These are phyloP conservation scores for Holacanthella duospinosa DNA, from an alignment of 2,888 invertebrate genomes.

Conservation along the genomic window DNA sequence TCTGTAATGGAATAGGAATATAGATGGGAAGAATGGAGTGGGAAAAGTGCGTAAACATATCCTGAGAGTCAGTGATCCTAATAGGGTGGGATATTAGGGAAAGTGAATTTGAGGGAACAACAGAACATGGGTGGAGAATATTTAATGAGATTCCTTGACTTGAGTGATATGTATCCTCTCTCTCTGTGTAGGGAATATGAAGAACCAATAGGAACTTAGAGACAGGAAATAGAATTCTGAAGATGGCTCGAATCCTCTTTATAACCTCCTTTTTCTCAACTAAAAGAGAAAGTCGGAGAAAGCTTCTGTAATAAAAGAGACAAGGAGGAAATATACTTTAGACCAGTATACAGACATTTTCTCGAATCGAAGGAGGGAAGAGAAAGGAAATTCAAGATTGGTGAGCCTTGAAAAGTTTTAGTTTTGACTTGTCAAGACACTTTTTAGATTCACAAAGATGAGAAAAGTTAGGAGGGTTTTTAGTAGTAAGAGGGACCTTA, in stretches of 20 bases:
- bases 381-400: conserved; percentile 3
- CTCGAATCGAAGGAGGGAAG: not conserved
- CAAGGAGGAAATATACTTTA: not conserved
- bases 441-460: conserved; percentile 4
- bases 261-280: not conserved
- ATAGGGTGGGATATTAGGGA: too few species aligned
- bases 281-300: not conserved
- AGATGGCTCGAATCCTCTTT: not conserved
- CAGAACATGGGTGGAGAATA: too few species aligned
- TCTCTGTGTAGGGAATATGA: not conserved
- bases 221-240: not conserved
- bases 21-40: too few species aligned
- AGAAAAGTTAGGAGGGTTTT: conserved; percentile 3
- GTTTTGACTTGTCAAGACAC: conserved; percentile 1
- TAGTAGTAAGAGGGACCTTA: too few species aligned
- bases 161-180: too few species aligned
- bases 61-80: too few species aligned
- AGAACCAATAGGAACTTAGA: not conserved
- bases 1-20: too few species aligned
- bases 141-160: not conserved
- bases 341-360: not conserved
- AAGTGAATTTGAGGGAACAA: too few species aligned
- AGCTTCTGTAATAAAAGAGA: not conserved
- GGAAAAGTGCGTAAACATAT: too few species aligned
- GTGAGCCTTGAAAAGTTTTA: conserved; percentile 5